Evolutionary conservation across 2,888 invertebrate genomes (phyloP), one percentile per base, ranked within the genome.

Genomic region (Ypsolopha sequella): DNA sequence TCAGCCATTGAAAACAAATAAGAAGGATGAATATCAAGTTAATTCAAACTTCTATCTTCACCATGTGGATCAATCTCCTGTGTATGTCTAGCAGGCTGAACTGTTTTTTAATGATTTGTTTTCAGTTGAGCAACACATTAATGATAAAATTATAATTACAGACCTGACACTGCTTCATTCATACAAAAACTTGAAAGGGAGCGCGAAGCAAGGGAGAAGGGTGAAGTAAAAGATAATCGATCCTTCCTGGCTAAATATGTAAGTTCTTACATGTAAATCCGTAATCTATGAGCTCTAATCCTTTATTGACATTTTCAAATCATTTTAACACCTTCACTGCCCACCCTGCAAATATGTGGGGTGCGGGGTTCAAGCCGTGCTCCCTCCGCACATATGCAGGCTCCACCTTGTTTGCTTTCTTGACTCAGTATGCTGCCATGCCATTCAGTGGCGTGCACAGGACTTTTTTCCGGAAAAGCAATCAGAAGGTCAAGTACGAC

Each of bases 181-280:
- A 93, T 99, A 60, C 96, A 97, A 70, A 97, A 97, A 77, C 72
- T 98, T 50, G 98, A 98, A 70, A 88, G 94, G 52, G 98, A 99
- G 76, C 92, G 95, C 62, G 93, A 95, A 76, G 94, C 95, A 0
- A 90, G 94, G 60, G 96, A 97, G 70, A 92, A 94, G 56, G 95
- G 96, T 24, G 96, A 97, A 63, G 88, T 92, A 24, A 96, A 96
- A 68, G 99, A 99, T 71, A 98, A 97, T 73, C 89, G 97, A 67
- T 97, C 98, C 47, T 98, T 99, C 82, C 89, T 99, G 60, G 95
- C 95, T 3, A 99, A 98, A 98, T 99, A 99, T 88, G 98, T 98
- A 89, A 92, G 96, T 87, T 24, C 13, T 11, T 41, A 56, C 41
- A 44, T 41, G 44, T 24, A 6, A 36, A 14, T 14, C 45, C 7